Conservation (phyloP, 2,797 vertebrate species). For the Pantherophis vulpinus region DNA sequence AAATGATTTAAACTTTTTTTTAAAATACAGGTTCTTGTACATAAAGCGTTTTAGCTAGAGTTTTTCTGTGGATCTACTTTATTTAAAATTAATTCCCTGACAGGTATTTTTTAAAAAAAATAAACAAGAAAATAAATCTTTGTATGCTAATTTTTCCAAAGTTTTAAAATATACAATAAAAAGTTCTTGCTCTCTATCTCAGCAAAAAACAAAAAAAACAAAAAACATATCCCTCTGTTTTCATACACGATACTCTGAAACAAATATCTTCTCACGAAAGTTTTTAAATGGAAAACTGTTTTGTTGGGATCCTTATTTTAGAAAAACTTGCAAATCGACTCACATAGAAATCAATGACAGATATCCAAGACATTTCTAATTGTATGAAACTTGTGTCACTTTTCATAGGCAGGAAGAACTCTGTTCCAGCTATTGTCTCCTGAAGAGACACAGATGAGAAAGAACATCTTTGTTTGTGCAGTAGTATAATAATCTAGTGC, state of each 20-base stretch:
- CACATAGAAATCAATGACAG: not conserved
- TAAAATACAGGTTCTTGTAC: not conserved
- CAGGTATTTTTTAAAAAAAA: not conserved
- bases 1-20: not conserved
- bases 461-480: not conserved
- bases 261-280: not conserved
- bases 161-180: not conserved
- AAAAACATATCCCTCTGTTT: not conserved
- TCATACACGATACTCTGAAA: not conserved
- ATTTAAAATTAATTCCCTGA: not conserved
- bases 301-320: not conserved
- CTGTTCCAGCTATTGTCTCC: not conserved
- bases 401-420: not conserved
- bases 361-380: not conserved
- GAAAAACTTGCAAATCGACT: not conserved
- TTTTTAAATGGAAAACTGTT: not conserved
- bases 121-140: not conserved
- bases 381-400: not conserved
- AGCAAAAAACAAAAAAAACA: not conserved
- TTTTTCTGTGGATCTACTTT: not conserved
- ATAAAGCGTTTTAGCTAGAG: not conserved
- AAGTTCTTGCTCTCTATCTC: not conserved
- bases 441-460: not conserved
- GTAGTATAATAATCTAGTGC: too few relatives aligned
- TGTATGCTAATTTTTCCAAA: not conserved